Conservation (phyloP, 1,140 invertebrate species). For the Drosophila lacteicornis region DNA sequence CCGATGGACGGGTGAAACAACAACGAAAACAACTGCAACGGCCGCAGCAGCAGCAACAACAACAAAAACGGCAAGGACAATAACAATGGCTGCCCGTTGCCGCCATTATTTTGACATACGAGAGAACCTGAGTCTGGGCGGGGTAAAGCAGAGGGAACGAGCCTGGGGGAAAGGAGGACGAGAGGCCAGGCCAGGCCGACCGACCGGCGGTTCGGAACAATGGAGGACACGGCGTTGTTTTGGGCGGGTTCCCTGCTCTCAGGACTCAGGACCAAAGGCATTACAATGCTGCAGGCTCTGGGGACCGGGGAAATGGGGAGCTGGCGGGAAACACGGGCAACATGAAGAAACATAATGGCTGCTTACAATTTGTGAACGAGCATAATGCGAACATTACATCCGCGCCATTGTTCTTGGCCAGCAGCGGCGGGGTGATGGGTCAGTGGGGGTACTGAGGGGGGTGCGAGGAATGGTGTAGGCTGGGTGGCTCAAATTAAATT, state of each 20-base stretch:
- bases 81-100: slow-evolving; percentile 59
- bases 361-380: slow-evolving; percentile 84
- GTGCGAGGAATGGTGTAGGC: slow-evolving; percentile 14
- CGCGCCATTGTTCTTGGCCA: slow-evolving; percentile 75
- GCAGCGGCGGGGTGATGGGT: slow-evolving; percentile 6
- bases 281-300: slow-evolving; percentile 56
- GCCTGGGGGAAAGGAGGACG: not conserved
- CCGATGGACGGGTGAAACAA: slow-evolving; percentile 29
- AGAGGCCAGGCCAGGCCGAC: slow-evolving; percentile 8
- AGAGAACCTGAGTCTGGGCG: slow-evolving; percentile 48
- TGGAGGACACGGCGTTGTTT: slow-evolving; percentile 65
- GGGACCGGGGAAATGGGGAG: not conserved
- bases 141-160: slow-evolving; percentile 7
- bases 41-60: not conserved
- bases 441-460: not conserved
- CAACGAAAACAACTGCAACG: slow-evolving; percentile 22
- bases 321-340: slow-evolving; percentile 61
- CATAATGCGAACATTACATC: slow-evolving; percentile 84
- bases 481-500: slow-evolving; percentile 78
- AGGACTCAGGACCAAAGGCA: slow-evolving; percentile 37
- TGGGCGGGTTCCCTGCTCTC: slow-evolving; percentile 41
- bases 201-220: slow-evolving; percentile 44
- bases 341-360: slow-evolving; percentile 83
- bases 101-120: slow-evolving; percentile 80
- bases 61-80: slow-evolving; percentile 21